Evolutionary conservation across 2,113 vertebrate species (phyloP).

Genomic region (Clinocottus analis): DNA sequence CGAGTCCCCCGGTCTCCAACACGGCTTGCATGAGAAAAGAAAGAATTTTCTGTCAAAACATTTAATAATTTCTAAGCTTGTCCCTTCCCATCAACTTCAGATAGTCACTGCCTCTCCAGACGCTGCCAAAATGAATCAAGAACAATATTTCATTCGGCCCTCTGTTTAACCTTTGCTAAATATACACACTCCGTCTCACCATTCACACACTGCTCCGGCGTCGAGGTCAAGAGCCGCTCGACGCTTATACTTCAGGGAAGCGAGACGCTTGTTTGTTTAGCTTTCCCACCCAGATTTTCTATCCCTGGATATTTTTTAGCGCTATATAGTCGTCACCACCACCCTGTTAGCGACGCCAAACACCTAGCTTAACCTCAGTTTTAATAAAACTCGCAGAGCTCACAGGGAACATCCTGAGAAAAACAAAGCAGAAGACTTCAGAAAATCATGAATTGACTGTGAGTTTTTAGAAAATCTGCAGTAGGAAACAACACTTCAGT

Average conservation of each 20-base stretch:
- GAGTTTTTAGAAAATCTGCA: conserved; percentile 14
- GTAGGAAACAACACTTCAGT: conserved; percentile 32
- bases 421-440: background rate
- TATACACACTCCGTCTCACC: conserved; percentile 17
- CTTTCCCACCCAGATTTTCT: conserved; percentile 29
- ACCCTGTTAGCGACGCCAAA: conserved; percentile 27
- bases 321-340: background rate
- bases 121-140: conserved; percentile 13
- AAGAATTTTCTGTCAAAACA: conserved; percentile 17
- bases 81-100: conserved; percentile 18
- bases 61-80: conserved; percentile 14
- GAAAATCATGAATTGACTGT: background rate
- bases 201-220: background rate
- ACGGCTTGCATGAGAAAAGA: background rate
- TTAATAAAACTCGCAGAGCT: conserved; percentile 1
- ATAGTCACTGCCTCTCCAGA: background rate
- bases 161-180: conserved; percentile 7
- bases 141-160: background rate
- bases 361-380: background rate
- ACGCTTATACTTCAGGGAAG: conserved; percentile 10
- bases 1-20: background rate
- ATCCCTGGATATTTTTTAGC: conserved; percentile 24
- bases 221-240: conserved; percentile 4
- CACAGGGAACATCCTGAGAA: conserved; percentile 15
- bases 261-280: background rate